These are phyloP conservation scores for Pseudococcus viburni DNA, from an alignment of 2,888 invertebrate species.

Conservation along the genomic window DNA sequence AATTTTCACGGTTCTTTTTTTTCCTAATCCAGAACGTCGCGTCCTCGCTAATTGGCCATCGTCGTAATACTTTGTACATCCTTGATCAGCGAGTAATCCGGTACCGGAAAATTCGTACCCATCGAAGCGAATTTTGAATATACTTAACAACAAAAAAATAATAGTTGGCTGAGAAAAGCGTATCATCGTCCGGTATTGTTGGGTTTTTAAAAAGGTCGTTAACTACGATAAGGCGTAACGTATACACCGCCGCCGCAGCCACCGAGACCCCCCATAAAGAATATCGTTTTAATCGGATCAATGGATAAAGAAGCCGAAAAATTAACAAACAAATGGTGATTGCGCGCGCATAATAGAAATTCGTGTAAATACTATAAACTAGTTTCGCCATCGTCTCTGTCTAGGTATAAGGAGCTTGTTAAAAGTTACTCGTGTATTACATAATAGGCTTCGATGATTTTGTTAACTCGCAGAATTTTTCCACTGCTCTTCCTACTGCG, in stretches of 20 bases:
- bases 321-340: conserved; percentile 66
- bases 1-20: too few relatives aligned
- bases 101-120: conserved; percentile 38
- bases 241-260: conserved; percentile 28
- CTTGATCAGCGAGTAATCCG: background rate
- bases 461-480: conserved; percentile 62
- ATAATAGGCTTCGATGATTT: conserved; percentile 66
- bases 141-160: background rate
- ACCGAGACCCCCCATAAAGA: conserved; percentile 64
- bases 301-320: conserved; percentile 66
- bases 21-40: background rate
- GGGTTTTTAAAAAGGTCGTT: conserved; percentile 28
- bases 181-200: conserved; percentile 45
- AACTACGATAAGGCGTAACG: conserved; percentile 62
- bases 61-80: conserved; percentile 1
- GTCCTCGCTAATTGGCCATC: conserved; percentile 26
- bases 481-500: background rate
- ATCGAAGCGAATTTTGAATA: conserved; percentile 35
- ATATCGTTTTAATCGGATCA: conserved; percentile 67
- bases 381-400: conserved; percentile 48
- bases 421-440: conserved; percentile 66
- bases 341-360: conserved; percentile 66
- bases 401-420: conserved; percentile 58
- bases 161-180: conserved; percentile 1
- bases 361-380: conserved; percentile 57